These are phyloP conservation scores for Girardinus metallicus DNA, from an alignment of 2,797 vertebrate genomes.

Conservation along the genomic window DNA sequence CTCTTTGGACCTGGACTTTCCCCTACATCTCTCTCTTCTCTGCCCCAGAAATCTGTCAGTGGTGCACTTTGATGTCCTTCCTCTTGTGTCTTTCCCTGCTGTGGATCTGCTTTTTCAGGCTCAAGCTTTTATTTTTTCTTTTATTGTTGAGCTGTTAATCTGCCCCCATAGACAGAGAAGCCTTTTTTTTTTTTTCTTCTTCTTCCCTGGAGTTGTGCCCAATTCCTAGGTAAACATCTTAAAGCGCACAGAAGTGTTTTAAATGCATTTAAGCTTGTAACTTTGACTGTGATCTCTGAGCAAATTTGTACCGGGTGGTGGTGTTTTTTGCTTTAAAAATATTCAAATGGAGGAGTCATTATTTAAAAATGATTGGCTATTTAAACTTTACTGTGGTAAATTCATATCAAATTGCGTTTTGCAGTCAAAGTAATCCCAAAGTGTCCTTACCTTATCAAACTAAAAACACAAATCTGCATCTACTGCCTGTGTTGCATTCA, in stretches of 20 bases:
- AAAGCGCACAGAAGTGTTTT: background rate
- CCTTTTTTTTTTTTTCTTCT: background rate
- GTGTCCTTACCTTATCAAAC: background rate
- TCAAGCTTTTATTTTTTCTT: conserved; percentile 1
- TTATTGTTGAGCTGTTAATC: background rate
- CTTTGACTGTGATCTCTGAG: background rate
- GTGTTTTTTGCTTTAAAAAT: background rate
- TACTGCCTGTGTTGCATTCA: background rate
- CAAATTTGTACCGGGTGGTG: background rate
- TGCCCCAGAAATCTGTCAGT: conserved; percentile 5
- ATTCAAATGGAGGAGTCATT: background rate
- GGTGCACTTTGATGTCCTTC: conserved; percentile 11
- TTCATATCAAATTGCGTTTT: background rate
- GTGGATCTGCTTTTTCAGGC: conserved; percentile 1
- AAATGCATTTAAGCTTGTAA: background rate
- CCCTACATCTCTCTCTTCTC: background rate
- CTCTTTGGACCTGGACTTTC: conserved; percentile 1
- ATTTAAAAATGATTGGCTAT: background rate
- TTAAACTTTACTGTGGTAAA: background rate
- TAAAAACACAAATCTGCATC: background rate
- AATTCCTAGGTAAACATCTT: background rate
- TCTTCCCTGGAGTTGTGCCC: background rate
- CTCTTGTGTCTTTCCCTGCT: conserved; percentile 5
- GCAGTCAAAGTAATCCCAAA: background rate
- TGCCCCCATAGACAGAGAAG: background rate